A percentile compares a stretch with the other conserved stretches of the same genome.
Evolutionary conservation across 2,888 invertebrate species (phyloP).

Genomic region (Cyaniris semiargus): DNA sequence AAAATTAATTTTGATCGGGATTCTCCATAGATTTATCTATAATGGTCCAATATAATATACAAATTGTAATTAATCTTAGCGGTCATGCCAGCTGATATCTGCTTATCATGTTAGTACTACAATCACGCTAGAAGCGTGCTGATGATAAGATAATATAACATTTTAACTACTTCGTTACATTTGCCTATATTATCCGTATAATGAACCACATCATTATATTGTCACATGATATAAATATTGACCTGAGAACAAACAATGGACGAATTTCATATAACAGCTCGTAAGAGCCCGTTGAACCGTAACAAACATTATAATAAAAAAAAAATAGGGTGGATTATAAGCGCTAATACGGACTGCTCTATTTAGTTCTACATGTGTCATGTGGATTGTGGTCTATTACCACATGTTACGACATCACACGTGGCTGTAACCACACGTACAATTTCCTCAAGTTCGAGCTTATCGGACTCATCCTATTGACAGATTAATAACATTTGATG

Average conservation of each 20-base stretch:
- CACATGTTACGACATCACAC: neutral
- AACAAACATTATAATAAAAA: too few relatives aligned
- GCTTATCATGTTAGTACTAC: neutral
- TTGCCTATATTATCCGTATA: neutral
- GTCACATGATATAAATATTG: neutral
- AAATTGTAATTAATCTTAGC: neutral
- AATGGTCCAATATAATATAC: neutral
- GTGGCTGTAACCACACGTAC: neutral
- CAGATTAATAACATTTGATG: neutral
- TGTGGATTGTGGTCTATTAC: neutral
- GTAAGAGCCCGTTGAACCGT: too few relatives aligned
- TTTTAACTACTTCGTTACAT: neutral
- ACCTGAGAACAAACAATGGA: neutral
- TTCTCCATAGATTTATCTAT: neutral
- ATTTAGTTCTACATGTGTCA: too few relatives aligned
- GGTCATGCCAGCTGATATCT: neutral
- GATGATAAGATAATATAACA: neutral
- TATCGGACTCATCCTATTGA: neutral
- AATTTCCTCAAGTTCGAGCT: neutral
- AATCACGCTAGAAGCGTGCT: constrained; percentile 19
- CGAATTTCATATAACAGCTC: too few relatives aligned
- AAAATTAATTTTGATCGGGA: neutral
- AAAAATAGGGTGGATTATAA: too few relatives aligned
- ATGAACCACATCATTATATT: neutral
- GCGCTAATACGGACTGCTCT: too few relatives aligned